Evolutionary conservation across 2,113 vertebrate species (phyloP).

Genomic region (Bambusicola thoracicus): DNA sequence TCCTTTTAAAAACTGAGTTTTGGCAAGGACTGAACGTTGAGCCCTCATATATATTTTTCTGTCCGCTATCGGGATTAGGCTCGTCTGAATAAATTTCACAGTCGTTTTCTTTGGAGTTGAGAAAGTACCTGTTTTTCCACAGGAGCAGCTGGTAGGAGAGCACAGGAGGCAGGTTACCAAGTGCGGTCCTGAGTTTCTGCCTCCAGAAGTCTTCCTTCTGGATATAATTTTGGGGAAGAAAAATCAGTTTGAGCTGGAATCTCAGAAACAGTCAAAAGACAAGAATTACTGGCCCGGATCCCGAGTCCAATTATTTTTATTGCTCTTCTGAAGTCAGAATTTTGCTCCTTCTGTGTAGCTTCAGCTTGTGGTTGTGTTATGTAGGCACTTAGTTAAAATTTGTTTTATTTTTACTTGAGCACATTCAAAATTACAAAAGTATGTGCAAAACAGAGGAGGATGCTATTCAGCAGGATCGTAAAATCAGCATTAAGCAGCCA

Average conservation of each 20-base stretch:
- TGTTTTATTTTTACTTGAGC: background rate
- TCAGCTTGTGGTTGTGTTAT: background rate
- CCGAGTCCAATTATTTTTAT: constrained; percentile 29
- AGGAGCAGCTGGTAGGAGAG: background rate
- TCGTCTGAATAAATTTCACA: background rate
- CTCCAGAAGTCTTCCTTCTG: background rate
- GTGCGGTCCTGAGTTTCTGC: background rate
- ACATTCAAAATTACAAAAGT: background rate
- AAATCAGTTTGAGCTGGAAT: background rate
- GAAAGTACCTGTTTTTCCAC: background rate
- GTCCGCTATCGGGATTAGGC: background rate
- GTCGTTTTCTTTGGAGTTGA: background rate
- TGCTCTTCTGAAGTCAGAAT: background rate
- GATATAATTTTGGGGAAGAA: background rate
- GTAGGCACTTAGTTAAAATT: background rate
- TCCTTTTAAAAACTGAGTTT: background rate
- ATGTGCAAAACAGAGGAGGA: constrained; percentile 43
- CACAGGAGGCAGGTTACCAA: background rate
- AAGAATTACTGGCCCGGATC: background rate
- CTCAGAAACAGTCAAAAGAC: background rate
- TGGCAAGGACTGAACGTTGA: background rate
- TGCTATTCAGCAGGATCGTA: constrained; percentile 22
- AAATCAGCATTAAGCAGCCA: constrained; percentile 32
- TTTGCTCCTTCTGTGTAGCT: constrained; percentile 2
- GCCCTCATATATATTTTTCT: background rate